Evolutionary conservation across 2,797 vertebrate species (phyloP).

Genomic region (Gastrophryne carolinensis): DNA sequence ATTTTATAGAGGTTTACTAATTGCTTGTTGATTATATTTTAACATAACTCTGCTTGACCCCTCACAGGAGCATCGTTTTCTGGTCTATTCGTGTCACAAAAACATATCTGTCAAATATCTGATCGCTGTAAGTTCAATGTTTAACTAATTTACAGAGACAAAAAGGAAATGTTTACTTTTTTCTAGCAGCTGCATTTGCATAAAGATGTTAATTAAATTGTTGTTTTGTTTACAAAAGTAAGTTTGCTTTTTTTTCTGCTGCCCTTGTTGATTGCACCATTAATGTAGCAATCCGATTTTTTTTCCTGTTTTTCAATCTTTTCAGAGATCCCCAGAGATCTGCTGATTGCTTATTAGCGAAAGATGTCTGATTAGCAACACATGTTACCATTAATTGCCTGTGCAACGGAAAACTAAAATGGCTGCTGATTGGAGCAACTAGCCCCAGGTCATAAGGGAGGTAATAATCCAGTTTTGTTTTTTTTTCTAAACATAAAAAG

Average conservation of each 20-base stretch:
- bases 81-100: background rate
- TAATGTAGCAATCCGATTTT: conserved; percentile 24
- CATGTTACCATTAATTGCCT: conserved; percentile 27
- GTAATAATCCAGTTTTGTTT: background rate
- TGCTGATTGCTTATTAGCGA: conserved; percentile 39
- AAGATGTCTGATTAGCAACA: conserved; percentile 34
- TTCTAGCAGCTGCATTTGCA: conserved; percentile 7
- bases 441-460: conserved; percentile 1
- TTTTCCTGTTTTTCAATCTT: conserved; percentile 10
- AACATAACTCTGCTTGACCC: background rate
- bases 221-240: conserved; percentile 30
- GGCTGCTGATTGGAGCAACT: conserved; percentile 10
- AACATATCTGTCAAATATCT: conserved; percentile 9
- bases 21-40: background rate
- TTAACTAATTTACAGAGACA: conserved; percentile 29
- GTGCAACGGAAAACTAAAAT: conserved; percentile 19
- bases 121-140: background rate
- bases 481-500: background rate
- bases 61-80: background rate
- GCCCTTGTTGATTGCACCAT: conserved; percentile 12
- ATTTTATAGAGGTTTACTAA: background rate
- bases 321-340: conserved; percentile 26
- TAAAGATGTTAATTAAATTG: conserved; percentile 35
- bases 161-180: conserved; percentile 26
- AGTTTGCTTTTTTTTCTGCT: conserved; percentile 29